Percentiles rank a stretch among this genome's conserved stretches.
These are phyloP conservation scores for Probaryconus sp. DNA, from an alignment of 1,140 invertebrate genomes.

Conservation along the genomic window DNA sequence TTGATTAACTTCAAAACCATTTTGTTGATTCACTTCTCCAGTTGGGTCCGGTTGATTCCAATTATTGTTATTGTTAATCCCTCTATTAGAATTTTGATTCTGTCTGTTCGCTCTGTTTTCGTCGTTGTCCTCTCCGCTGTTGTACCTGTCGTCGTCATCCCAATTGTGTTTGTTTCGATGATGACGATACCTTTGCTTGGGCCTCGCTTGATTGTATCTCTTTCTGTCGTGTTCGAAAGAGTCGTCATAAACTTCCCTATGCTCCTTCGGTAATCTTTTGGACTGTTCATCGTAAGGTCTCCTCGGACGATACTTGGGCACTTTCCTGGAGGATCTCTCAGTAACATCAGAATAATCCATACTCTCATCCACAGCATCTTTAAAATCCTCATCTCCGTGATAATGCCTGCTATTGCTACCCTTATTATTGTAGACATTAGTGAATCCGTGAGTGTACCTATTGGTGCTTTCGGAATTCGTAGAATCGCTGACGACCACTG, in stretches of 20 bases:
- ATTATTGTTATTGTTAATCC: conserved; percentile 27
- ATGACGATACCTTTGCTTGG: conserved; percentile 62
- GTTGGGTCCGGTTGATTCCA: conserved; percentile 72
- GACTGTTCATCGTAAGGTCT: conserved; percentile 62
- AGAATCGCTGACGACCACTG: neutral
- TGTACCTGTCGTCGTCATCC: conserved; percentile 59
- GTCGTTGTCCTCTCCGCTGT: conserved; percentile 53
- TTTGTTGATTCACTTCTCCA: conserved; percentile 66
- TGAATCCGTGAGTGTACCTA: conserved; percentile 24
- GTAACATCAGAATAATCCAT: conserved; percentile 70
- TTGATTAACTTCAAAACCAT: conserved; percentile 67
- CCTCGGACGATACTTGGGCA: conserved; percentile 67
- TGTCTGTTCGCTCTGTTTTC: conserved; percentile 52
- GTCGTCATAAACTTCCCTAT: conserved; percentile 61
- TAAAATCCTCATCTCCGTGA: conserved; percentile 61
- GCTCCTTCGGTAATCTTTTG: conserved; percentile 70
- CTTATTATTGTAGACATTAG: conserved; percentile 18
- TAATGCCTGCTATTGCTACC: conserved; percentile 62
- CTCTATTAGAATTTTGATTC: conserved; percentile 40
- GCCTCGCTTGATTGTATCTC: conserved; percentile 39
- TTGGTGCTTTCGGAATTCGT: conserved; percentile 20
- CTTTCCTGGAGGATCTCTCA: conserved; percentile 63
- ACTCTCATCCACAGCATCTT: conserved; percentile 66
- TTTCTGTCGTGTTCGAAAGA: conserved; percentile 58
- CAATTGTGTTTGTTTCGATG: conserved; percentile 64